A percentile compares a stretch with the other conserved stretches of the same genome.
Conservation (phyloP, 37 sponge, comb jelly and placozoan genomes). For the Theonella swinhoei region DNA sequence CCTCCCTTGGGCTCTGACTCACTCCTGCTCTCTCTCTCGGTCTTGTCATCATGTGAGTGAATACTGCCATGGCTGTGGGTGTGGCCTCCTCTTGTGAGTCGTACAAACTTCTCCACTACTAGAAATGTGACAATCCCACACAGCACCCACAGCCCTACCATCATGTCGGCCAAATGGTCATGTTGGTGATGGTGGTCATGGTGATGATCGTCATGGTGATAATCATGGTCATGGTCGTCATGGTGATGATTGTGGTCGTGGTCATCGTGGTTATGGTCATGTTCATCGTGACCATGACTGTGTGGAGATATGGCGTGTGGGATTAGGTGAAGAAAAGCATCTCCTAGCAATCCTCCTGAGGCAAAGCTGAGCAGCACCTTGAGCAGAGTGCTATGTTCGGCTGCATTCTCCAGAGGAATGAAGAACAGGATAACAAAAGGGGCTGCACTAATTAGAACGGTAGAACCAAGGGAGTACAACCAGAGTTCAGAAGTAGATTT, state of each 20-base stretch:
- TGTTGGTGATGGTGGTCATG: constrained; percentile 52
- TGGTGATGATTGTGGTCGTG: constrained; percentile 50
- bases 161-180: constrained; percentile 80
- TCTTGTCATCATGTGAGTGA: background rate
- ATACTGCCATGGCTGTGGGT: constrained; percentile 38
- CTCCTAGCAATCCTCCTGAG: constrained; percentile 93
- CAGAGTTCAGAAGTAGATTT: constrained; percentile 38
- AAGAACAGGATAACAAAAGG: constrained; percentile 91
- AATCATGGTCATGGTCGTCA: constrained; percentile 31
- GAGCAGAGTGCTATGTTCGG: constrained; percentile 70
- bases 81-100: constrained; percentile 69
- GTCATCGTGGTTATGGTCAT: constrained; percentile 30
- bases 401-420: constrained; percentile 76
- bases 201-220: constrained; percentile 44
- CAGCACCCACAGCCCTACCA: constrained; percentile 88
- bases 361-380: constrained; percentile 94
- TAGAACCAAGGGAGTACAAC: constrained; percentile 78
- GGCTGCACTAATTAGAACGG: constrained; percentile 82
- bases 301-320: constrained; percentile 94
- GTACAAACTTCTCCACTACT: constrained; percentile 87
- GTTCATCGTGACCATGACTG: constrained; percentile 27
- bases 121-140: constrained; percentile 89
- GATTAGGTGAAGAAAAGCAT: constrained; percentile 96
- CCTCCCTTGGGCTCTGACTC: background rate
- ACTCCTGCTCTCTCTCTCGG: background rate